Evolutionary conservation across 2,888 invertebrate species (phyloP).

Genomic region (Drosophila atroscutellata): DNA sequence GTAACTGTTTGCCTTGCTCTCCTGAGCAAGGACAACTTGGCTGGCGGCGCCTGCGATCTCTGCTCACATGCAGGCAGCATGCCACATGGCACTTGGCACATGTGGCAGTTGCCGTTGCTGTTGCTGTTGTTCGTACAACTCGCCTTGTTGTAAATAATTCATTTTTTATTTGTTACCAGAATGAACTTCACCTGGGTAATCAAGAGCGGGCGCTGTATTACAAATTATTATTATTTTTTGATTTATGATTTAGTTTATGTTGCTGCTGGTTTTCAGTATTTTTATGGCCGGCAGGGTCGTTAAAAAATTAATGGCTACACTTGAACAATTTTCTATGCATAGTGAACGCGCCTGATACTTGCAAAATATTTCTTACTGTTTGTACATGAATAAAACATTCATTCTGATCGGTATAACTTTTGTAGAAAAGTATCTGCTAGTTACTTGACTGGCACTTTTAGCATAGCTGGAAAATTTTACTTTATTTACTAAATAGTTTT

Average conservation of each 20-base stretch:
- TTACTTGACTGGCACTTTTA: background rate
- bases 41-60: slow-evolving; percentile 19
- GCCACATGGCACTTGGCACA: slow-evolving; percentile 13
- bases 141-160: slow-evolving; percentile 52
- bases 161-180: slow-evolving; percentile 53
- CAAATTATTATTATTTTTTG: slow-evolving; percentile 53
- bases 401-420: background rate
- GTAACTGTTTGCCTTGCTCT: slow-evolving; percentile 11
- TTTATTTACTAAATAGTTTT: background rate
- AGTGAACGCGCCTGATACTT: background rate
- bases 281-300: slow-evolving; percentile 30
- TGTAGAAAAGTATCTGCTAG: background rate
- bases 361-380: background rate
- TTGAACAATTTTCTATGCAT: slow-evolving; percentile 2
- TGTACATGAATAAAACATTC: background rate
- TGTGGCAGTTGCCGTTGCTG: slow-evolving; percentile 16
- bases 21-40: slow-evolving; percentile 15
- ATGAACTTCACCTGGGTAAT: slow-evolving; percentile 56
- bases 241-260: slow-evolving; percentile 48
- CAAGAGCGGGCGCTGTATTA: slow-evolving; percentile 29
- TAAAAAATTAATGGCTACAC: slow-evolving; percentile 42
- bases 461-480: background rate
- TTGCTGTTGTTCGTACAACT: slow-evolving; percentile 10
- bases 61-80: slow-evolving; percentile 25
- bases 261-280: slow-evolving; percentile 23